Conservation (phyloP, 2,797 vertebrate genomes). For the Bovichtus diacanthus region DNA sequence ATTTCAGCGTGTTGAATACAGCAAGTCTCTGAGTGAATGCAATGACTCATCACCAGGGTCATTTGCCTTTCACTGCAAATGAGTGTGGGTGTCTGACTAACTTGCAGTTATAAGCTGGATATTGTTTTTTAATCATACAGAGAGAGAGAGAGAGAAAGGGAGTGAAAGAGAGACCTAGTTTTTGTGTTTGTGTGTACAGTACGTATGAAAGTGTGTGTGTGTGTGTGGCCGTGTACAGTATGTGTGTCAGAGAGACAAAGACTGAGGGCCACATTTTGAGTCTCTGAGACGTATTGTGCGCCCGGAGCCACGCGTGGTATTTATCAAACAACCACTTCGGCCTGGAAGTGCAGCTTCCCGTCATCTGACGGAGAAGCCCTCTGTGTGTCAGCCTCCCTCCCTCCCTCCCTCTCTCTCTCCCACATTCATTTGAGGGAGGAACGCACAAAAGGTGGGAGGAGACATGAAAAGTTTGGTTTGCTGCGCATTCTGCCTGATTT, state of each 20-base stretch:
- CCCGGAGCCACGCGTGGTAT: slow-evolving; percentile 47
- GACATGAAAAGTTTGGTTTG: slow-evolving; percentile 30
- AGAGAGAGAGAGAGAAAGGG: slow-evolving; percentile 46
- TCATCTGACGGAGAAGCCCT: slow-evolving; percentile 49
- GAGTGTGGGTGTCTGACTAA: slow-evolving; percentile 88
- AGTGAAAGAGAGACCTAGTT: slow-evolving; percentile 41
- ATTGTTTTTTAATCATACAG: slow-evolving; percentile 84
- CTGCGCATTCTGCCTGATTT: slow-evolving; percentile 14
- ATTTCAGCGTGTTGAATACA: slow-evolving; percentile 77
- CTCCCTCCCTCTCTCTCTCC: slow-evolving; percentile 34
- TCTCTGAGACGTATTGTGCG: slow-evolving; percentile 36
- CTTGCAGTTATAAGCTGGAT: slow-evolving; percentile 85
- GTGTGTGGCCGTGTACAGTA: slow-evolving; percentile 23
- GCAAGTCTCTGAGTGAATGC: slow-evolving; percentile 79
- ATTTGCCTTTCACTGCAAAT: slow-evolving; percentile 88
- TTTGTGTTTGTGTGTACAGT: slow-evolving; percentile 38
- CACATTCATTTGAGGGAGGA: slow-evolving; percentile 32
- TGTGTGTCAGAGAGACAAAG: slow-evolving; percentile 51
- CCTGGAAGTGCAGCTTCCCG: slow-evolving; percentile 61
- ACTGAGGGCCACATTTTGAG: slow-evolving; percentile 49
- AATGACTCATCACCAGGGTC: slow-evolving; percentile 87
- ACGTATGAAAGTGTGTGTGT: slow-evolving; percentile 14
- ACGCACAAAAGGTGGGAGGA: slow-evolving; percentile 45
- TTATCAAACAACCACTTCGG: slow-evolving; percentile 48
- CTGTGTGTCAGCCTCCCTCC: slow-evolving; percentile 36